A percentile compares a stretch with the other conserved stretches of the same genome.
These are phyloP conservation scores for Coptodon bakossiorum DNA, from an alignment of 2,113 vertebrate species.

Conservation along the genomic window DNA sequence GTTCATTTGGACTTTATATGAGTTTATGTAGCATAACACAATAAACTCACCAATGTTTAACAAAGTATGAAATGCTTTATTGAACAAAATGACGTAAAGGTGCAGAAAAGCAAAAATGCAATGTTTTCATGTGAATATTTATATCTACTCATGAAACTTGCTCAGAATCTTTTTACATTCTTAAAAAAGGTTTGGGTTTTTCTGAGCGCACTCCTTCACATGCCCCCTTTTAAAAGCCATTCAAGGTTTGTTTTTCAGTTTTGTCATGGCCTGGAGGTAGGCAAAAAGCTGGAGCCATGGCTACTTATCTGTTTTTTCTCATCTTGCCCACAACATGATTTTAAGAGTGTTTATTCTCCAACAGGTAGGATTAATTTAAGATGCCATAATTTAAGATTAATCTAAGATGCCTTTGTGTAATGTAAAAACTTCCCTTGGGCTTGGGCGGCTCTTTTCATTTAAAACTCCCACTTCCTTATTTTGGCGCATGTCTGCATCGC, in stretches of 20 bases:
- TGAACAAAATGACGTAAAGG: neutral
- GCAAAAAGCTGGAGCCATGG: neutral
- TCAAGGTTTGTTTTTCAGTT: neutral
- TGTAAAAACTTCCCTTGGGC: neutral
- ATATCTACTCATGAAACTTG: neutral
- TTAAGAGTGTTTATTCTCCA: neutral
- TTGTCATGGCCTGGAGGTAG: neutral
- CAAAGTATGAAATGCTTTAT: neutral
- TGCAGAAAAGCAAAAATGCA: neutral
- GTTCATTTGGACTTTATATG: neutral
- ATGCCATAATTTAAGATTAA: neutral
- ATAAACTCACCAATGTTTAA: neutral
- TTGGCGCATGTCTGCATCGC: neutral
- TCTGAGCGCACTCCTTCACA: neutral
- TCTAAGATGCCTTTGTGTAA: neutral
- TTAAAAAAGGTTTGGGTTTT: fast-evolving
- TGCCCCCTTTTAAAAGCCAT: neutral
- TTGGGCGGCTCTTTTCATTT: neutral
- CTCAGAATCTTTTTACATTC: neutral
- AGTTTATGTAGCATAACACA: neutral
- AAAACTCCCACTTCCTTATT: neutral
- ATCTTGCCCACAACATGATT: neutral
- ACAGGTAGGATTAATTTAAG: neutral
- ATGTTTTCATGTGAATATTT: neutral
- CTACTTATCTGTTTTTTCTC: neutral